Evolutionary conservation across 2,888 invertebrate species (phyloP).

Genomic region (Luperina nickerlii): DNA sequence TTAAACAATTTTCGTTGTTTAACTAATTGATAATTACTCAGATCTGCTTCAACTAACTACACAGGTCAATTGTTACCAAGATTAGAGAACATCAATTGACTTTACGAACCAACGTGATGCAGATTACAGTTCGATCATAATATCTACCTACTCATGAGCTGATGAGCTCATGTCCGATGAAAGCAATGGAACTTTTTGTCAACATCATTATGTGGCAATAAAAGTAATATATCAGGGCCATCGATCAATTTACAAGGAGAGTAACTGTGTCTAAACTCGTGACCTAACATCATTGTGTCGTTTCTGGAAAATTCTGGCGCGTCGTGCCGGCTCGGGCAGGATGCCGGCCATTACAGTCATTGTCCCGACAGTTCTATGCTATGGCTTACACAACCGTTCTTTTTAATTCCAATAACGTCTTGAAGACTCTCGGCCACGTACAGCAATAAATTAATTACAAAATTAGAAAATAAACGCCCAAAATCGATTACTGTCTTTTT

Average conservation of each 20-base stretch:
- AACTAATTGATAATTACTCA: background rate
- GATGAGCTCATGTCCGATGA: slow-evolving; percentile 10
- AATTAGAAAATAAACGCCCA: background rate
- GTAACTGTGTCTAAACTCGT: slow-evolving; percentile 48
- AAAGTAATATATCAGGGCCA: slow-evolving; percentile 47
- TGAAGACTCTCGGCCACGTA: slow-evolving; percentile 35
- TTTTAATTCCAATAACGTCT: slow-evolving; percentile 68
- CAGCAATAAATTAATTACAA: slow-evolving; percentile 29
- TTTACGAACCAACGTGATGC: background rate
- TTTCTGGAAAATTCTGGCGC: slow-evolving; percentile 88
- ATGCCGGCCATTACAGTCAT: slow-evolving; percentile 83
- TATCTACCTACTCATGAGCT: background rate
- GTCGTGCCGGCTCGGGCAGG: slow-evolving; percentile 77
- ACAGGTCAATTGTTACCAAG: background rate
- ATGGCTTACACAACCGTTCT: slow-evolving; percentile 73
- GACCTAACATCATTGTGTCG: slow-evolving; percentile 65
- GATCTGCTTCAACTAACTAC: background rate
- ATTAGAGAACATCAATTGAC: background rate
- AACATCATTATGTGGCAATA: slow-evolving; percentile 31
- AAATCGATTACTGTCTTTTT: slow-evolving; percentile 44
- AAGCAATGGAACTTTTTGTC: slow-evolving; percentile 32
- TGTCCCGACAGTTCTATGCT: slow-evolving; percentile 72
- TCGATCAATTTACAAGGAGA: slow-evolving; percentile 52
- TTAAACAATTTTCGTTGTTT: background rate
- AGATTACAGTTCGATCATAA: background rate